Evolutionary conservation across 2,113 vertebrate genomes (phyloP), one percentile per base, ranked within the genome.

Genomic region (Odocoileus hemionus): DNA sequence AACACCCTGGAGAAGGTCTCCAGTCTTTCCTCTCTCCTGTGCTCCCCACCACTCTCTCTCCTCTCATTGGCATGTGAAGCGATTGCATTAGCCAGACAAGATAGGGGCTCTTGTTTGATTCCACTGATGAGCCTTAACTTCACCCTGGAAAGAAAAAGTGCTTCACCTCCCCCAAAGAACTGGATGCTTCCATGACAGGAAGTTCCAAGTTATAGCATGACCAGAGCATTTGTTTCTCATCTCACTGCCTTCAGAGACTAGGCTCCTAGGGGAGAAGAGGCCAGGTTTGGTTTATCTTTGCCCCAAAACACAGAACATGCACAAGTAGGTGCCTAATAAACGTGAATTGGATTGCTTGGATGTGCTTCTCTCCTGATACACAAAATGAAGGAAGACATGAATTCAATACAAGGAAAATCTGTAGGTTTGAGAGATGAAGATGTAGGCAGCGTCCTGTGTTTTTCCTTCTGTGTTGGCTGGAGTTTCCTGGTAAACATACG

Each of bases 1-100:
- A 11, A 19, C 14, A 30, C 0, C 1, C n/a, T 47, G 9, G 7
- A 19, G 30, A 14, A 13, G 3, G 47, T 50, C 16, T n/a, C 36
- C 30, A 10, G 19, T 43, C 67, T 39, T 13, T 25, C 21, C 78
- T 50, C 47, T 6, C 30, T 36, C 28, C 52, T 5, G 6, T 30
- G 39, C 30, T 67, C 16, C 12, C 7, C 39, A 3, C 28, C 28
- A 13, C 36, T 3, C 25, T 17, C 54, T n/a, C 70, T 36, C 13
- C 45, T 23, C 83, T 91, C 92, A 30, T 10, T 50, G 43, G 25
- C 28, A 0, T 45, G 7, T 23, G 52, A 84, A 52, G 28, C 39
- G 8, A 52, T 28, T 28, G 43, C 4, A 30, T 83, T 80, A 5
- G 52, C 67, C 93, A 95, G 64, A 58, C 25, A 23, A 92, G 70